Conservation (phyloP, 2,888 invertebrate genomes). For the Epinotia demarniana region DNA sequence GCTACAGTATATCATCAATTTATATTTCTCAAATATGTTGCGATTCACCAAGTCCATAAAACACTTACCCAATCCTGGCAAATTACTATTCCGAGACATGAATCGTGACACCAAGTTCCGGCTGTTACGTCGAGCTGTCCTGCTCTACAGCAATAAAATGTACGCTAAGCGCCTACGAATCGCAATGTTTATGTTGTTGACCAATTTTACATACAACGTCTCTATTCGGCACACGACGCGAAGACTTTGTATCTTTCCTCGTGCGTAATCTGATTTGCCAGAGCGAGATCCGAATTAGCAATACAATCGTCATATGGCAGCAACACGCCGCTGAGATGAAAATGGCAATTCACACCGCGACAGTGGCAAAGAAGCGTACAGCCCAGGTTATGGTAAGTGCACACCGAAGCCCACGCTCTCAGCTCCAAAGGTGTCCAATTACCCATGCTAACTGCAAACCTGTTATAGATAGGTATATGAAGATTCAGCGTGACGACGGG, state of each 20-base stretch:
- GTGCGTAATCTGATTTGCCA: neutral
- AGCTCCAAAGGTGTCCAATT: too few relatives aligned
- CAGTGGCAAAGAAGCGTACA: too few relatives aligned
- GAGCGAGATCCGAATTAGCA: neutral
- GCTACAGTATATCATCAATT: neutral
- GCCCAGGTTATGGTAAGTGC: too few relatives aligned
- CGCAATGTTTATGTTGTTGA: constrained; percentile 29
- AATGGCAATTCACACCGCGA: too few relatives aligned
- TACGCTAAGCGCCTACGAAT: constrained; percentile 49
- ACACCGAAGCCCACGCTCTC: too few relatives aligned
- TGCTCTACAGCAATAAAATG: constrained; percentile 45
- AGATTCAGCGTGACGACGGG: too few relatives aligned
- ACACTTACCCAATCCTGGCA: constrained; percentile 16
- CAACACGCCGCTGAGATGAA: too few relatives aligned
- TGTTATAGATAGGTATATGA: too few relatives aligned
- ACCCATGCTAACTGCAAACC: too few relatives aligned
- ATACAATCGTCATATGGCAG: too few relatives aligned
- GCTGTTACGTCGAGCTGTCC: constrained; percentile 33
- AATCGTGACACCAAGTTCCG: constrained; percentile 30
- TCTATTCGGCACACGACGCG: neutral
- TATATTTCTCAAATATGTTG: neutral
- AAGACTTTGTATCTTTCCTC: neutral
- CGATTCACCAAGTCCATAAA: constrained; percentile 14
- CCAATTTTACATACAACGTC: constrained; percentile 30
- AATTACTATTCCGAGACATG: constrained; percentile 34